A percentile compares a stretch with the other conserved stretches of the same genome.
phyloP scores from a whole-genome alignment of 2,797 vertebrate species.

The Chloroceryle inda region DNA sequence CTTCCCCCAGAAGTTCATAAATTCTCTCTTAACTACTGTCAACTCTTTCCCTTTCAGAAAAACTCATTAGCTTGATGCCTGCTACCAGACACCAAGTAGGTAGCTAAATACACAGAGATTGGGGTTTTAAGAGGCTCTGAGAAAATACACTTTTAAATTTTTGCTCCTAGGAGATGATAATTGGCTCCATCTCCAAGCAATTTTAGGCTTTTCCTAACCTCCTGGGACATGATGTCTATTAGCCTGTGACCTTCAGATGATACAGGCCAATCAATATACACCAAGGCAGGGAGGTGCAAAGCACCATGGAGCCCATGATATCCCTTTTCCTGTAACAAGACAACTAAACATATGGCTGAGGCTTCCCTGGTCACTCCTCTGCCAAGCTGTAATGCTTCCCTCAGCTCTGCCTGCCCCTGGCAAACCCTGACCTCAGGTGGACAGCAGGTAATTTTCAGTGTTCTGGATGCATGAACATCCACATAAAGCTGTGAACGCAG shows the following conservation, averaged over 20 bases:
- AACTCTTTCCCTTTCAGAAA: neutral
- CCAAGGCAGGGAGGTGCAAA: neutral
- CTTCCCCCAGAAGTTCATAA: neutral
- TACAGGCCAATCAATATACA: neutral
- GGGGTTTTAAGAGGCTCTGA: neutral
- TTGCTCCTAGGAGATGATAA: neutral
- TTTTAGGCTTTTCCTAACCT: neutral
- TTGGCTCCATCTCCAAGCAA: neutral
- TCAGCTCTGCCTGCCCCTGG: neutral
- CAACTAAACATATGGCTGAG: neutral
- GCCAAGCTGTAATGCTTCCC: neutral
- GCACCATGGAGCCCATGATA: neutral
- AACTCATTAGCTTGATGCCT: neutral
- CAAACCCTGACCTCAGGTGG: neutral
- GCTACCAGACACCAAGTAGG: neutral
- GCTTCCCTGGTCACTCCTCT: neutral
- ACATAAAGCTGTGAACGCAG: neutral
- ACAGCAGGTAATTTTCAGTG: neutral
- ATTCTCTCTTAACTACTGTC: neutral
- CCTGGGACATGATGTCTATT: rapidly evolving
- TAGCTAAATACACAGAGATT: neutral
- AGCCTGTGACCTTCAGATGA: neutral
- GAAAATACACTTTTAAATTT: neutral
- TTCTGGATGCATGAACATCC: too few species aligned
- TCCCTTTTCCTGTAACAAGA: neutral